Base-by-base conservation (phyloP, 2,888 invertebrate species). In the Drosophila mercatorum region DNA sequence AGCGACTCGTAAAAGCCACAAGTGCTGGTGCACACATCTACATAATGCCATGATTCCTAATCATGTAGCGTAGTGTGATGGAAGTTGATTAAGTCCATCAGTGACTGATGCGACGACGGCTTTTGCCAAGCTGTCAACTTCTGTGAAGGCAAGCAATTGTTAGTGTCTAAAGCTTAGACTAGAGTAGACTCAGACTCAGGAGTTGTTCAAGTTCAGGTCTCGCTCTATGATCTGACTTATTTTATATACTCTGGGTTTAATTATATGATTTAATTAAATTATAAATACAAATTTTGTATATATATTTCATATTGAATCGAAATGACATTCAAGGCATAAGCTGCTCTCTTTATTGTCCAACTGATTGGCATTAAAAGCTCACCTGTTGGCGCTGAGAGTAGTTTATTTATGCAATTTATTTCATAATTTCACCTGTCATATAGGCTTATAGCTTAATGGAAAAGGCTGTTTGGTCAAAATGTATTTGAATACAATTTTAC, bases 1-100 rank as follows among this genome's bases (percentile, higher is more conserved):
- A 53, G 40, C 44, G 56, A 57, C 57, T 67, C 53, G 52, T 52
- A 47, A 63, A 69, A 51, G 36, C 47, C 28, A 60, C 65, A 66
- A 73, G 57, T 60, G 52, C 62, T 52, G 22, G 28, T 55, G 58
- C 66, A 60, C n/a, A 55, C 41, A 55, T 55, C 26, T 43, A 62
- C 49, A 72, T 53, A 53, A 65, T 59, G 53, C 59, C 38, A 46
- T 17, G 14, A 31, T 43, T 34, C 22, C 47, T 14, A 38, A 38
- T 12, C 22, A n/a, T 14, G 28, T 43, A 43, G 31, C 22, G n/a
- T 10, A 43, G 11, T 17, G 11, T 57, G 61, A 44, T 57, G 31
- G 46, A 53, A 62, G 59, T 66, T 61, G 17, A 63, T 55, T 41
- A 55, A 56, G 28, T 22, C 44, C 44, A 60, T 31, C 68, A 72